phyloP scores from a whole-genome alignment of 2,113 vertebrate species.

The Artemisiospiza belli region DNA sequence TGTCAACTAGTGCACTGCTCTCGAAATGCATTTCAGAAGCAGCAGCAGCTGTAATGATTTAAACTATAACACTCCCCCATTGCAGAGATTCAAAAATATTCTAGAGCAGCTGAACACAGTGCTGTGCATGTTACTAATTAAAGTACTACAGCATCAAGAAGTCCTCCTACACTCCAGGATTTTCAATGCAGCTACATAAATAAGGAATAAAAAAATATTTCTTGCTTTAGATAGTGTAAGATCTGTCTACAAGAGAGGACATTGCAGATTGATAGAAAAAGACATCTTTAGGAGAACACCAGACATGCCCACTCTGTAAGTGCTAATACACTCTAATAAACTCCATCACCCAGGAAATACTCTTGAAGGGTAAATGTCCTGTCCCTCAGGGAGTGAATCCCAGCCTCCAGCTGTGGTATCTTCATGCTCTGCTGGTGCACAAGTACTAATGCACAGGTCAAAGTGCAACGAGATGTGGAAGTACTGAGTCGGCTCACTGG shows the following conservation, averaged over 20 bases:
- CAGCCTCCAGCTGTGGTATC: not conserved
- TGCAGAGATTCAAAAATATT: not conserved
- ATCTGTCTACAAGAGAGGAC: not conserved
- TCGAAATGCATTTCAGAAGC: not conserved
- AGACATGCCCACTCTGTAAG: fast-evolving
- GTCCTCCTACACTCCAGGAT: not conserved
- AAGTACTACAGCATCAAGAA: not conserved
- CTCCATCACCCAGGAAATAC: not conserved
- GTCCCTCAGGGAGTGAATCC: not conserved
- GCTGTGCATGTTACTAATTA: not conserved
- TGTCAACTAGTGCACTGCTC: not conserved
- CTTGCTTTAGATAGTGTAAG: not conserved
- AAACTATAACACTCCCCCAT: not conserved
- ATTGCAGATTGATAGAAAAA: not conserved
- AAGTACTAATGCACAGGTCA: not conserved
- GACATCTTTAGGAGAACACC: not conserved
- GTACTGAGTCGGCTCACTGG: not conserved
- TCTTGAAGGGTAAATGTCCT: fast-evolving
- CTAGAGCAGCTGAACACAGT: not conserved
- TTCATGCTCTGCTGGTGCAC: not conserved
- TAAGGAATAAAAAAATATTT: not conserved
- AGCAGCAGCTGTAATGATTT: not conserved
- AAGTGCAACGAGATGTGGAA: not conserved
- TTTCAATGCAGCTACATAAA: not conserved
- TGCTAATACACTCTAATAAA: not conserved